Conservation (phyloP, 1,140 invertebrate genomes). For the Meteorus sp. region DNA sequence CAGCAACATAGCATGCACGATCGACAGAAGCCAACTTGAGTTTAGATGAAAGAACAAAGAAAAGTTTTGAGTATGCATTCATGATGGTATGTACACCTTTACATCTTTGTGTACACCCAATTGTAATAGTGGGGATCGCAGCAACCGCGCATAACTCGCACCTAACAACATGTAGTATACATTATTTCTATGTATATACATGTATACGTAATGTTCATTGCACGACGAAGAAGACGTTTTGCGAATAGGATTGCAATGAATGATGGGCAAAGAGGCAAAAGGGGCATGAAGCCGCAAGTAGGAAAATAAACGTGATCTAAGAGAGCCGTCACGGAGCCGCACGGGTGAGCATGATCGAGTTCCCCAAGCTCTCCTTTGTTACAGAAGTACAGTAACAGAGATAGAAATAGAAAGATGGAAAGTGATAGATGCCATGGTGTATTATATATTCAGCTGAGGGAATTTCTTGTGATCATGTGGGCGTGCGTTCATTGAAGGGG, state of each 20-base stretch:
- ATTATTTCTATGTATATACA: too few species aligned
- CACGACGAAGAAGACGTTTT: background rate
- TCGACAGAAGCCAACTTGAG: background rate
- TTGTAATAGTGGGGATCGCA: too few species aligned
- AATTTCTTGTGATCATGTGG: conserved; percentile 17
- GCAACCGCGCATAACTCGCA: background rate
- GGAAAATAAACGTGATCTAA: conserved; percentile 16
- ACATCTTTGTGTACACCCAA: too few species aligned
- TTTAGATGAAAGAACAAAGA: conserved; percentile 16
- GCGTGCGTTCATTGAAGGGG: conserved; percentile 22
- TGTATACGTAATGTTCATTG: background rate
- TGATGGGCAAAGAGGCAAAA: too few species aligned
- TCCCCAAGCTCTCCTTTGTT: conserved; percentile 9
- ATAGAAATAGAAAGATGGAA: background rate
- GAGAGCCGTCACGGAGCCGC: conserved; percentile 16
- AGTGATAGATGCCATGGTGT: too few species aligned
- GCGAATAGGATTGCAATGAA: too few species aligned
- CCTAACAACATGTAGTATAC: conserved; percentile 1
- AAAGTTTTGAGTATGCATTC: too few species aligned
- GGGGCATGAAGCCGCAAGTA: background rate
- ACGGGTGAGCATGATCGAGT: conserved; percentile 23
- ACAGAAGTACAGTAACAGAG: background rate
- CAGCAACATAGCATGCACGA: too few species aligned
- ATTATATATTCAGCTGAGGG: conserved; percentile 10
- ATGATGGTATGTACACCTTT: too few species aligned